These are phyloP conservation scores for Daboia siamensis DNA, from an alignment of 2,113 vertebrate species.

Conservation along the genomic window DNA sequence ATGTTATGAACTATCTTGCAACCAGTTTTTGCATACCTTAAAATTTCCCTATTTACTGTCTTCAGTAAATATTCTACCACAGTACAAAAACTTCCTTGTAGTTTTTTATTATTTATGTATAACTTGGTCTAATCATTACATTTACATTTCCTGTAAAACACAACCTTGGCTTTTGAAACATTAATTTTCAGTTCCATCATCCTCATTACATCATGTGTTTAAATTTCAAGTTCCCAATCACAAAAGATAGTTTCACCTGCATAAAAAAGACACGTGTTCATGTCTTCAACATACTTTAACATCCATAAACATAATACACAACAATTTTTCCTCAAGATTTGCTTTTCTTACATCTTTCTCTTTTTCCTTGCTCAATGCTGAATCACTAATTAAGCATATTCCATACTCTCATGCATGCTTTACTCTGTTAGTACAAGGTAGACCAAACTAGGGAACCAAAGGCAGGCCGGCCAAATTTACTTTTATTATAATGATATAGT, in stretches of 20 bases:
- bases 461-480: neutral
- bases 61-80: neutral
- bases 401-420: neutral
- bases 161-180: neutral
- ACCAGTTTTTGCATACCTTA: neutral
- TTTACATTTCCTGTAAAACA: neutral
- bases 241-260: neutral
- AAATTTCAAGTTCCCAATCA: neutral
- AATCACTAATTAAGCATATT: neutral
- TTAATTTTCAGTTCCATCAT: neutral
- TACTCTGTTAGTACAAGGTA: neutral
- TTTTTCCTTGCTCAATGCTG: neutral
- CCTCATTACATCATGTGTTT: neutral
- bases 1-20: neutral
- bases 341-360: neutral
- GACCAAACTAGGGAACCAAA: neutral
- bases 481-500: neutral
- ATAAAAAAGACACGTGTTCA: neutral
- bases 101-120: neutral
- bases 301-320: neutral
- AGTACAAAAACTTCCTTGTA: neutral
- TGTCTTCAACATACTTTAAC: neutral
- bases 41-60: neutral
- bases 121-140: neutral
- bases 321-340: neutral